Base-by-base conservation (phyloP, 2,113 vertebrate genomes). In the Brachyhypopomus occidentalis region DNA sequence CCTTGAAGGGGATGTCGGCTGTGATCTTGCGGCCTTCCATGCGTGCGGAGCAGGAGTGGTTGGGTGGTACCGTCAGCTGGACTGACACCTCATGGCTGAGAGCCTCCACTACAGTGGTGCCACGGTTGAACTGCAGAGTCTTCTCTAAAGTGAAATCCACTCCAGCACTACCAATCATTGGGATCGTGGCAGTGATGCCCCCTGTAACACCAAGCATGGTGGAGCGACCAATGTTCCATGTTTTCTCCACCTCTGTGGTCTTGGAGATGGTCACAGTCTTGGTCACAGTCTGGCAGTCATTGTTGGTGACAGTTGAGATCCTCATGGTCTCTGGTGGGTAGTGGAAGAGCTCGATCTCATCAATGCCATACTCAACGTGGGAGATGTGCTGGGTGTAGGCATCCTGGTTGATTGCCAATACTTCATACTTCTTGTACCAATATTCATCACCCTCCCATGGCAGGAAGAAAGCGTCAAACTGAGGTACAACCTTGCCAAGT, bases 361-460 rank as follows among this genome's bases (percentile, higher is more conserved):
- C 84, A 0, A 92, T 89, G 63, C 34, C 76, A 17, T 94, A 93
- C 77, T 86, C 89, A 45, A 93, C 92, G 4, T 92, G 88, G 1
- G 85, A 86, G 64, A 94, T 91, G 34, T 91, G 90, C 88, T 94
- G 93, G 6, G 69, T 87, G 86, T 92, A 92, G 73, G 81, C 86
- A 14, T 93, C 91, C 11, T 85, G 86, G 88, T 93, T 93, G 82
- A 94, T 88, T 78, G 88, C 62, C 36, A 94, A 72, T 7, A 93
- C 93, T 76, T 94, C 89, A 56, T 94, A 94, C 0, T 9, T 77
- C 87, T 93, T 94, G 87, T 94, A 93, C 91, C 92, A 94, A 34
- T 93, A 93, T 85, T 94, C 93, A 12, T 93, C 86, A 0, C 93
- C 92, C 36, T 93, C 91, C 89, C 90, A 93, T 2, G 92, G 93